Percentiles rank a stretch among this genome's conserved stretches.
Evolutionary conservation across 2,113 vertebrate species (phyloP).

Genomic region (Mesoclemmys tuberculata): DNA sequence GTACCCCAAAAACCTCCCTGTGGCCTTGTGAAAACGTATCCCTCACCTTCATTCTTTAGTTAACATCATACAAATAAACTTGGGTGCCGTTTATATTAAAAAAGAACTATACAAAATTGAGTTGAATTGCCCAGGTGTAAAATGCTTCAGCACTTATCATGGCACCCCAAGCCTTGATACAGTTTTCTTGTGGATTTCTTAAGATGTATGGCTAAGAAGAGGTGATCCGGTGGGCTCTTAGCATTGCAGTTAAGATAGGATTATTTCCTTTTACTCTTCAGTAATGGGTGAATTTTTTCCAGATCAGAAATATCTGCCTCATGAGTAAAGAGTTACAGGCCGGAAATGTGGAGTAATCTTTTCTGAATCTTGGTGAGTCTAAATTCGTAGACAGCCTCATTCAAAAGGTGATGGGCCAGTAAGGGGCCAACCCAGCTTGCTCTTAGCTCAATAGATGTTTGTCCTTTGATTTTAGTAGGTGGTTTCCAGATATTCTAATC

Average conservation of each 20-base stretch:
- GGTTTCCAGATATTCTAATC: not conserved
- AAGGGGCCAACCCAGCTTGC: not conserved
- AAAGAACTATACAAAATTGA: conserved; percentile 18
- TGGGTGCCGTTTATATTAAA: not conserved
- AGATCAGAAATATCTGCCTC: conserved; percentile 30
- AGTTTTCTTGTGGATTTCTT: conserved; percentile 21
- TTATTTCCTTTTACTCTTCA: not conserved
- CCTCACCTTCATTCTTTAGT: not conserved
- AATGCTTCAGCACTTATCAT: not conserved
- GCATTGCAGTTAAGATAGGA: not conserved
- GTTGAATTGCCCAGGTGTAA: not conserved
- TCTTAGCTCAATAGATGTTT: not conserved
- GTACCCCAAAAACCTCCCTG: not conserved
- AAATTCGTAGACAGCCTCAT: not conserved
- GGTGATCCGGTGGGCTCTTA: not conserved
- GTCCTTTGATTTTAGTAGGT: not conserved
- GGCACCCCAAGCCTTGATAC: not conserved
- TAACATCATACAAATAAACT: not conserved
- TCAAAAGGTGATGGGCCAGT: not conserved
- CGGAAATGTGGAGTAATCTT: not conserved
- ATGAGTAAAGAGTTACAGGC: conserved; percentile 34
- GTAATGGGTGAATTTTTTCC: conserved; percentile 16
- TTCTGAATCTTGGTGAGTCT: not conserved
- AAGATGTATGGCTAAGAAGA: not conserved
- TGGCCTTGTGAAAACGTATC: not conserved